Evolutionary conservation across 2,797 vertebrate genomes (phyloP), one percentile per base, ranked within the genome.

Genomic region (Tragopan temminckii): DNA sequence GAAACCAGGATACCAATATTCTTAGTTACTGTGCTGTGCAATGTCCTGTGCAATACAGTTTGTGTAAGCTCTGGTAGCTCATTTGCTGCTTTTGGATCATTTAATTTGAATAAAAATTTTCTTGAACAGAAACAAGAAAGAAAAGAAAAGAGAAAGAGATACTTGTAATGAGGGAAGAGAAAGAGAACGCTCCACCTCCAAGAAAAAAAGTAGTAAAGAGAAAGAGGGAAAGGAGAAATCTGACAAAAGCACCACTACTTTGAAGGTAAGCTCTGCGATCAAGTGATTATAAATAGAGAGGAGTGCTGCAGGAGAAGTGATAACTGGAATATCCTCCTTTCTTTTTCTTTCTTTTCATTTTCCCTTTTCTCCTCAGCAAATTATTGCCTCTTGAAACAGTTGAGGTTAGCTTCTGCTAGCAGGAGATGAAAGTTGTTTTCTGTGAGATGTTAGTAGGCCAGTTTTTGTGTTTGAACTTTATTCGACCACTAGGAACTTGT

Each of bases 141-240:
- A 99, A 88, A 98, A 98, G 97, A 99, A 97, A 95, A 98, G 97
- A 96, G 97, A 97, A 52, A 95, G 95, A 74, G 99, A 98, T 64
- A 97, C 97, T 94, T 98, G 98, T 95, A 97, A 96, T 90, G 99
- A 99, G 91, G 97, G 97, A 89, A 97, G 92, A 95, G 98, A 98
- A 58, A 98, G 97, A 90, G 98, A 98, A 18, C 97, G 95, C 5
- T 99, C 98, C 46, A 89, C 98, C 1, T 99, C 98, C 57, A 98
- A 98, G 95, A 99, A 98, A 97, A 99, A 98, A 97, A 98, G 97
- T 93, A 98, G 97, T 95, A 98, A 98, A 96, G 98, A 99, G 61
- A 98, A 97, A 86, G 99, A 99, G 11, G 97, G 97, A 72, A 98
- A 97, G 78, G 97, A 98, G n/a, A 98, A 96, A 55, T 61, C 95